A percentile compares a stretch with the other conserved stretches of the same genome.
Evolutionary conservation across 2,888 invertebrate species (phyloP).

Genomic region (Drosophila parthenogenetica): DNA sequence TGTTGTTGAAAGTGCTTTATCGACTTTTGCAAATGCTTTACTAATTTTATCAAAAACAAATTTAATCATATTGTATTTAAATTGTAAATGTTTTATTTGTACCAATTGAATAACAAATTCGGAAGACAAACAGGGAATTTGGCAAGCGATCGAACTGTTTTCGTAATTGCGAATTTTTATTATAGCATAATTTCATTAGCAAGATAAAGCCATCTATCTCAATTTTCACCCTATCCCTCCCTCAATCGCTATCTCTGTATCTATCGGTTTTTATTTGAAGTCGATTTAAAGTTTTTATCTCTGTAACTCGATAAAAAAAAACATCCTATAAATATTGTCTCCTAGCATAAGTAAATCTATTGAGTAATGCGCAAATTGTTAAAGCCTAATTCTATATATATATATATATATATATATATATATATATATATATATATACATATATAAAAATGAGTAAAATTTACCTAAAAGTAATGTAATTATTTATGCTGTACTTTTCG

Average conservation of each 20-base stretch:
- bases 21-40: conserved; percentile 69
- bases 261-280: conserved; percentile 38
- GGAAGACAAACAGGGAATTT: conserved; percentile 79
- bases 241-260: conserved; percentile 22
- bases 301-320: conserved; percentile 46
- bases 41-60: conserved; percentile 52
- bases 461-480: conserved; percentile 70
- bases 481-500: conserved; percentile 77
- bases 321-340: conserved; percentile 45
- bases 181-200: conserved; percentile 56
- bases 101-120: conserved; percentile 78
- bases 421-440: too few species aligned
- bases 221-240: background rate
- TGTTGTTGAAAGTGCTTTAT: conserved; percentile 68
- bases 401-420: background rate
- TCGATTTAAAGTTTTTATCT: conserved; percentile 29
- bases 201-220: conserved; percentile 27
- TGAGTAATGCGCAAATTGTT: conserved; percentile 63
- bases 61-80: conserved; percentile 28
- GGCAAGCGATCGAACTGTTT: conserved; percentile 41
- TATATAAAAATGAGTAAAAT: conserved; percentile 6
- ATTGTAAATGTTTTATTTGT: conserved; percentile 41
- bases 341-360: conserved; percentile 46
- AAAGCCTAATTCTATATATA: conserved; percentile 45
- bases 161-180: conserved; percentile 50